phyloP scores from a whole-genome alignment of 2,113 vertebrate species.

The Desmodus rotundus region DNA sequence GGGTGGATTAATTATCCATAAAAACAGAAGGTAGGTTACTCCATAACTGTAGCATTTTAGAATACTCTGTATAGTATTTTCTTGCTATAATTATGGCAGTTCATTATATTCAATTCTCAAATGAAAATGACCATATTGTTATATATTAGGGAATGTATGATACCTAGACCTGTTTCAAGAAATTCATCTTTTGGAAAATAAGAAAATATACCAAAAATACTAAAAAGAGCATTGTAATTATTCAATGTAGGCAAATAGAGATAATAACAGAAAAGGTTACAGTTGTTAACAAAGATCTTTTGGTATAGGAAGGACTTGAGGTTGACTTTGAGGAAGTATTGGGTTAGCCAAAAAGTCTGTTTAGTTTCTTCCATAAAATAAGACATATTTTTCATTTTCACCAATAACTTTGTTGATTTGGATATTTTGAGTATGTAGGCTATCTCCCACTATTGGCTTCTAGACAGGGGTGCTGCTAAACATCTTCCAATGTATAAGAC shows the following conservation, averaged over 20 bases:
- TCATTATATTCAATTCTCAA: not conserved
- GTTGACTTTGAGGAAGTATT: not conserved
- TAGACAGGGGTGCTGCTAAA: no score
- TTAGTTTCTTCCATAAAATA: no score
- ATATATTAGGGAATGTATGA: not conserved
- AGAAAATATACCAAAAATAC: not conserved
- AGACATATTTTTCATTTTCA: no score
- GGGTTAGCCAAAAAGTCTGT: no score
- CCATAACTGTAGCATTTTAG: not conserved
- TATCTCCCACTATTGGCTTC: no score
- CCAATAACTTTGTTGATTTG: no score
- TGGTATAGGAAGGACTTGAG: not conserved
- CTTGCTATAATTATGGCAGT: not conserved
- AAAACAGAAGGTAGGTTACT: not conserved
- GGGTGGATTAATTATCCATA: not conserved
- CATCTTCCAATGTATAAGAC: no score
- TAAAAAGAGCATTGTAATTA: conserved; percentile 20
- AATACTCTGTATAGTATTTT: not conserved
- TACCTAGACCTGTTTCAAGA: not conserved
- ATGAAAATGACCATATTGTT: not conserved
- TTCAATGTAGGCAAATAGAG: not conserved
- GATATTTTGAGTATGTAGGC: no score
- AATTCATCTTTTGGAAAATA: not conserved
- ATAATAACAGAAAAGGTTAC: not conserved
- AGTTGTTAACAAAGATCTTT: conserved; percentile 8